Evolutionary conservation across 2,113 vertebrate genomes (phyloP).

Genomic region (Plectropomus leopardus): DNA sequence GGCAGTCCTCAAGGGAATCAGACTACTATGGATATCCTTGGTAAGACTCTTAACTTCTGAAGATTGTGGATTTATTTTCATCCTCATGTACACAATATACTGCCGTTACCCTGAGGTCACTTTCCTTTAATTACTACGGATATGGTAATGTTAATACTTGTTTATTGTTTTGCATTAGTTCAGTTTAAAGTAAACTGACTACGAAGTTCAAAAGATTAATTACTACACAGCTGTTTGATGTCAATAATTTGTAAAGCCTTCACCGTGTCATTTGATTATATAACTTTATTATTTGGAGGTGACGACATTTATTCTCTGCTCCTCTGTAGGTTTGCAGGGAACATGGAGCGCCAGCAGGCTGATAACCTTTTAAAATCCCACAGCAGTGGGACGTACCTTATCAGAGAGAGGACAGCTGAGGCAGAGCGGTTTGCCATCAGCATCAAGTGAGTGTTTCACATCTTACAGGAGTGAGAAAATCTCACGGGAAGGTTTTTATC

Average conservation of each 20-base stretch:
- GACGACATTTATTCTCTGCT: constrained; percentile 3
- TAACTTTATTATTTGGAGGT: constrained; percentile 28
- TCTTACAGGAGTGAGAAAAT: constrained; percentile 7
- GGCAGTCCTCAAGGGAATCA: constrained; percentile 89
- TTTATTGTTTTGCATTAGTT: background rate
- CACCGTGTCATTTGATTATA: background rate
- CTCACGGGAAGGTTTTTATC: constrained; percentile 42
- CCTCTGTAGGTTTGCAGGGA: constrained; percentile 93
- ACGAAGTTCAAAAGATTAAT: constrained; percentile 41
- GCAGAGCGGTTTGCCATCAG: constrained; percentile 98
- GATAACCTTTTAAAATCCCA: constrained; percentile 96
- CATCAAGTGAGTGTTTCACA: constrained; percentile 90
- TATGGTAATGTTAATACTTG: constrained; percentile 15
- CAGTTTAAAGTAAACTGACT: constrained; percentile 25
- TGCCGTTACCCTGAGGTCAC: constrained; percentile 27
- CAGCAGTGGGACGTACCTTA: constrained; percentile 95
- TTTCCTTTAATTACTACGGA: constrained; percentile 37
- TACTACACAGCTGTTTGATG: constrained; percentile 36
- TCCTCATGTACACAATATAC: background rate
- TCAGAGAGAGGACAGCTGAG: constrained; percentile 95
- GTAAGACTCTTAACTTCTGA: constrained; percentile 81
- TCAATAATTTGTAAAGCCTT: constrained; percentile 10
- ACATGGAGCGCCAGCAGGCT: constrained; percentile 96
- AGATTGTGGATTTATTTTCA: constrained; percentile 23
- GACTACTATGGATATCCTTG: constrained; percentile 94